These are phyloP conservation scores for Eumacrocentrus americanus DNA, from an alignment of 2,888 invertebrate genomes.

Conservation along the genomic window DNA sequence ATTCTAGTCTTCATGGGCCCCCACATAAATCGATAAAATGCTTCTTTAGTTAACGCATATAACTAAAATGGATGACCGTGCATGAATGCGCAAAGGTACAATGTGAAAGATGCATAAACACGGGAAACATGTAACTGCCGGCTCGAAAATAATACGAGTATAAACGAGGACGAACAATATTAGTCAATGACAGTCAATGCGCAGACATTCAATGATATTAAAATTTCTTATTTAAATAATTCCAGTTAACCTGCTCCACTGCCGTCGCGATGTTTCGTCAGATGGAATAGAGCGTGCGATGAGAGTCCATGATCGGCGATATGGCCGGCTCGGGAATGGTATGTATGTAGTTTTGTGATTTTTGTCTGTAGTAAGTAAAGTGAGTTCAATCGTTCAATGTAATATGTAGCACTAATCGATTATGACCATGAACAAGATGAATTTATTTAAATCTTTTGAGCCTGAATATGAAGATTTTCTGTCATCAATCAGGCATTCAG, in stretches of 20 bases:
- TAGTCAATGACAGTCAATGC: not conserved
- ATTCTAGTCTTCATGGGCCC: too few relatives aligned
- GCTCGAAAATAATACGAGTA: not conserved
- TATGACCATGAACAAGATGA: not conserved
- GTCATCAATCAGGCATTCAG: not conserved
- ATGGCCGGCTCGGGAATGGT: conserved; percentile 42
- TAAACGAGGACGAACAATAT: not conserved
- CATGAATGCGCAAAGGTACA: too few relatives aligned
- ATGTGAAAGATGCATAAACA: too few relatives aligned
- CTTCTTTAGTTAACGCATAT: too few relatives aligned
- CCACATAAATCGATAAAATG: too few relatives aligned
- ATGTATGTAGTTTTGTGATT: conserved; percentile 26
- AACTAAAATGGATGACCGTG: too few relatives aligned
- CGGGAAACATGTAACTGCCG: too few relatives aligned
- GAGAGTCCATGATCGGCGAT: conserved; percentile 38
- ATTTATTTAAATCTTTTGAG: not conserved
- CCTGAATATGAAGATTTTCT: not conserved
- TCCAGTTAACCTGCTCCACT: not conserved
- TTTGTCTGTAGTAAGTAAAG: not conserved
- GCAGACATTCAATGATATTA: not conserved
- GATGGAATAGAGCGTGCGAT: conserved; percentile 38
- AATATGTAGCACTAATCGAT: too few relatives aligned
- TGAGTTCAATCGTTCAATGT: not conserved
- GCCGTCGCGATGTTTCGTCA: conserved; percentile 11
- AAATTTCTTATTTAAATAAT: not conserved